Base-by-base conservation (phyloP, 2,888 invertebrate species). In the Agriopis marginaria region DNA sequence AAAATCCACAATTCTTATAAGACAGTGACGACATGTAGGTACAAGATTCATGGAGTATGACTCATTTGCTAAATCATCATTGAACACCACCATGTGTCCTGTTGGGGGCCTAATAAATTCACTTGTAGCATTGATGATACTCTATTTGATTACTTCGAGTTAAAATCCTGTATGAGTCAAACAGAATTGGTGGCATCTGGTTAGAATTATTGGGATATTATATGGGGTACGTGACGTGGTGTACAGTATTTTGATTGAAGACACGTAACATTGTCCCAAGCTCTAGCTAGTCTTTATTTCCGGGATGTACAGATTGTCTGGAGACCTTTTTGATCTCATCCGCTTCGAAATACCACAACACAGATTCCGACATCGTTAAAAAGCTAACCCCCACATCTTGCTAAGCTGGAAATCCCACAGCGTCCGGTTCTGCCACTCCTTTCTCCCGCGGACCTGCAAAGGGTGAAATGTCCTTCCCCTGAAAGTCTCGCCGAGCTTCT, bases 51-150 rank as follows among this genome's bases (percentile, higher is more conserved):
- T 7, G 58, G 45, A 23, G 45, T 9, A n/a, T 58, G 58, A 45
- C 45, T 45, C 45, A 58, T 23, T 12, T 11, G 17, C 32, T 39
- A 44, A 39, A 54, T 54, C 56, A 11, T 51, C 6, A 55, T 17
- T 56, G 7, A 23, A n/a, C 23, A 12, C n/a, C 45, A 23, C 44
- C 40, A 55, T 10, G n/a, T 8, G 32, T 45, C 10, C 45, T 17
- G 50, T n/a, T 23, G 62, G 44, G 44, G 44, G 53, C 51, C 53
- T 17, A 62, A 62, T 62, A 23, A 62, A 62, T 62, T 44, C 10
- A 62, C 3, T 49, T 12, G 12, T 39, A 8, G 9, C 50, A 61
- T 42, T 61, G 50, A 6, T 42, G 62, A 32, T 5, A 9, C n/a
- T 53, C 53, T 17, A 51, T 49, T 44, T n/a, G 32, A 44, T 53